Percentiles rank a stretch among this genome's conserved stretches.
Evolutionary conservation across 2,113 vertebrate species (phyloP).

Genomic region (Chamaea fasciata): DNA sequence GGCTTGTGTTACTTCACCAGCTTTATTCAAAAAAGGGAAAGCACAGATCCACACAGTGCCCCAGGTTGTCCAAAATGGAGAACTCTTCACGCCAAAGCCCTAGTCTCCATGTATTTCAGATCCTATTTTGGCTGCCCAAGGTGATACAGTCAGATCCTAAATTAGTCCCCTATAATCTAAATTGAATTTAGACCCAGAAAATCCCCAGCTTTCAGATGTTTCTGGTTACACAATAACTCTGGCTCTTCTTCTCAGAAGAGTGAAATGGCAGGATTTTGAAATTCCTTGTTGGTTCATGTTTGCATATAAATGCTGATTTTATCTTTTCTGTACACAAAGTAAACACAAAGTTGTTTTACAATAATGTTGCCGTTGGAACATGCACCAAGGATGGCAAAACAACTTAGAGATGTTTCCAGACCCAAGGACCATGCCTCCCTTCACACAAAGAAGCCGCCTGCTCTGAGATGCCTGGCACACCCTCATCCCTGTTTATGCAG

Average conservation of each 20-base stretch:
- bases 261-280: constrained; percentile 63
- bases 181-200: constrained; percentile 61
- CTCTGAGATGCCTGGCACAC: background rate
- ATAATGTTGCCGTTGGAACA: constrained; percentile 62
- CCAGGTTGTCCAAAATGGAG: background rate
- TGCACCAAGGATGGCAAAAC: constrained; percentile 49
- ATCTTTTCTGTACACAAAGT: constrained; percentile 68
- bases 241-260: constrained; percentile 48
- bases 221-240: constrained; percentile 67
- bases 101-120: background rate
- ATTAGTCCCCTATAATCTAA: constrained; percentile 55
- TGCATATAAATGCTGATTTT: constrained; percentile 70
- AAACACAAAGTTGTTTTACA: constrained; percentile 58
- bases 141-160: constrained; percentile 47
- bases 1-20: fast-evolving
- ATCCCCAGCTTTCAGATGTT: constrained; percentile 52
- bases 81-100: background rate
- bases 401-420: constrained; percentile 35
- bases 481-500: background rate
- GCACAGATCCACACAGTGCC: background rate
- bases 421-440: constrained; percentile 5
- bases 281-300: constrained; percentile 67
- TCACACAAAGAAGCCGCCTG: background rate
- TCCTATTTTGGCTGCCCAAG: constrained; percentile 26
- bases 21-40: background rate